A percentile compares a stretch with the other conserved stretches of the same genome.
Conservation (phyloP, 1,140 invertebrate species). For the Frieseomelitta varia region DNA sequence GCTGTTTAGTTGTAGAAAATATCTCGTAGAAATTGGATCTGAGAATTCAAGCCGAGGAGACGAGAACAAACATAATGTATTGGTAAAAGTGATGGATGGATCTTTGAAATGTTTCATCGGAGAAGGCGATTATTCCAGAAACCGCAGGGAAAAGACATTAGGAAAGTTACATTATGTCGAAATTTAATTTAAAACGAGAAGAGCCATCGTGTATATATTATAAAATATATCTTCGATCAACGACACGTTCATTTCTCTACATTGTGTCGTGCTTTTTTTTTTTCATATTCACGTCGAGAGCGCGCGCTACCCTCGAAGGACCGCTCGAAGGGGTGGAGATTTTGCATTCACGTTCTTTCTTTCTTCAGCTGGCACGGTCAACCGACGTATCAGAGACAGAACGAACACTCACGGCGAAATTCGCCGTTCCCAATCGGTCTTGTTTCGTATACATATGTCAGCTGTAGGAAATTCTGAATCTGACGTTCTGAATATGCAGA, state of each 20-base stretch:
- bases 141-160: background rate
- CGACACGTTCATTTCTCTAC: conserved; percentile 2
- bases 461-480: background rate
- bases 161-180: too few species aligned
- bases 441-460: background rate
- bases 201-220: too few species aligned
- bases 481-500: background rate
- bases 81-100: background rate
- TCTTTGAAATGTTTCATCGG: background rate
- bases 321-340: conserved; percentile 52
- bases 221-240: background rate
- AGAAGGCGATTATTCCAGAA: background rate
- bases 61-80: background rate
- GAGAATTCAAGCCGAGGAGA: too few species aligned
- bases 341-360: conserved; percentile 44
- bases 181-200: too few species aligned
- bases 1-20: too few species aligned
- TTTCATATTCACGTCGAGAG: conserved; percentile 51
- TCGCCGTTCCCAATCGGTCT: background rate
- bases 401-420: background rate
- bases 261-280: conserved; percentile 7
- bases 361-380: background rate
- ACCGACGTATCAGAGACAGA: background rate
- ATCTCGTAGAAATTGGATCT: too few species aligned
- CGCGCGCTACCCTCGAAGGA: conserved; percentile 46